A percentile compares a stretch with the other conserved stretches of the same genome.
These are phyloP conservation scores for Muscicapa striata DNA, from an alignment of 2,797 vertebrate genomes.

Conservation along the genomic window DNA sequence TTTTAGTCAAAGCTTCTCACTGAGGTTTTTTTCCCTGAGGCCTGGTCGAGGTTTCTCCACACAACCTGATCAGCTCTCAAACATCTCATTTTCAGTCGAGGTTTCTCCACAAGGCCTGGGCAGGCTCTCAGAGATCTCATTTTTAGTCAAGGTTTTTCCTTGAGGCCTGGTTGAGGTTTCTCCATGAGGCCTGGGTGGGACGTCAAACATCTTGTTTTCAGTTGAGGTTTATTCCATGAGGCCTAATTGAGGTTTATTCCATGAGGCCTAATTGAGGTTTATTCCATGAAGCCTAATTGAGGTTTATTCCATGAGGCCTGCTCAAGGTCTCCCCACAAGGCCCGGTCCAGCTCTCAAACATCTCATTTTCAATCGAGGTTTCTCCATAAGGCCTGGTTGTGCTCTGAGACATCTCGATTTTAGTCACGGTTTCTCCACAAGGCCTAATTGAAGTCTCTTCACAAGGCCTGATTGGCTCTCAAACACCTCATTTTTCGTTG, in stretches of 20 bases:
- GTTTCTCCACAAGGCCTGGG: neutral
- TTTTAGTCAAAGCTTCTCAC: neutral
- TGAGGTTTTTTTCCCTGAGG: accelerated
- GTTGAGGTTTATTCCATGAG: no score
- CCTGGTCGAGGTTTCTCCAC: neutral
- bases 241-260: no score
- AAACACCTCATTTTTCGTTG: accelerated
- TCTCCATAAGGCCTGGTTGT: neutral
- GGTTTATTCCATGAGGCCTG: neutral
- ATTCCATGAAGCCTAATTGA: neutral
- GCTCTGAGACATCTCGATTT: neutral
- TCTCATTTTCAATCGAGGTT: neutral
- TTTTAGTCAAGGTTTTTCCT: neutral
- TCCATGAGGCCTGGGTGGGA: neutral
- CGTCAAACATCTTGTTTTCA: neutral
- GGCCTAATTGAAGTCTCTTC: neutral
- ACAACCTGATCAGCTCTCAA: neutral
- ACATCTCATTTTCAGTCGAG: neutral
- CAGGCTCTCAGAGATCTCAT: accelerated
- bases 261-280: no score
- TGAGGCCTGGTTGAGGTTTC: no score
- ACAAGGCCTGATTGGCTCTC: neutral
- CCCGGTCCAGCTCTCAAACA: neutral
- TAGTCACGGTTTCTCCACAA: neutral
- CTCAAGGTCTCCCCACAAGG: neutral